phyloP scores from a whole-genome alignment of 2,113 vertebrate species.

The Leptodactylus fuscus region DNA sequence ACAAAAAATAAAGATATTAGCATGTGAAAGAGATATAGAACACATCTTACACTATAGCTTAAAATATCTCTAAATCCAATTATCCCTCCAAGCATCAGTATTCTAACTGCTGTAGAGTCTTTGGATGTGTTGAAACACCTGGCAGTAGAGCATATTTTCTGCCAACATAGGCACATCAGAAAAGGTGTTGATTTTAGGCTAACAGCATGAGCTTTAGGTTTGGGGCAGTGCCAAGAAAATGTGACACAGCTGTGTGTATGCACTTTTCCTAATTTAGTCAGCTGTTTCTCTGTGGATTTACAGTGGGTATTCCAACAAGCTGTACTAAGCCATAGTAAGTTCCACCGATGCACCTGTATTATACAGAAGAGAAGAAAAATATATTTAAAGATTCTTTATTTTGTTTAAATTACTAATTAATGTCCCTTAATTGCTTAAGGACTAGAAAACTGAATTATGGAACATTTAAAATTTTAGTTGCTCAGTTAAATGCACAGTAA shows the following conservation, averaged over 20 bases:
- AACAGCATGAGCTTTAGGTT: constrained; percentile 50
- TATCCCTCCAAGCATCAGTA: constrained; percentile 54
- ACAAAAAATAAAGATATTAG: constrained; percentile 47
- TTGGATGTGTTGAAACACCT: constrained; percentile 60
- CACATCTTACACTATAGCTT: constrained; percentile 45
- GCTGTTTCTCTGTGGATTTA: constrained; percentile 39
- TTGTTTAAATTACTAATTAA: constrained; percentile 21
- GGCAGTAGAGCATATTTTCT: constrained; percentile 43
- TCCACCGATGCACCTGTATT: constrained; percentile 15
- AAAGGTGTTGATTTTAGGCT: constrained; percentile 59
- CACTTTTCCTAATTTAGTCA: constrained; percentile 38
- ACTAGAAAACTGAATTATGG: neutral
- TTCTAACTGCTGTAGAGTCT: constrained; percentile 45
- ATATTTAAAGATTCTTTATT: neutral
- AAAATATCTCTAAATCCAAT: constrained; percentile 58
- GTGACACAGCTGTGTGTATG: constrained; percentile 54
- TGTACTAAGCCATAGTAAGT: neutral
- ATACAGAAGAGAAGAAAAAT: constrained; percentile 8
- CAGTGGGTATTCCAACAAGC: constrained; percentile 39
- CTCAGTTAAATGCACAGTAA: neutral
- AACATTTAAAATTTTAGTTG: neutral
- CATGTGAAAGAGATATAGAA: constrained; percentile 46
- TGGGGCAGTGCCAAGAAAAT: constrained; percentile 48
- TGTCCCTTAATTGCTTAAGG: constrained; percentile 15
- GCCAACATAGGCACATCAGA: constrained; percentile 56